Percentiles rank a stretch among this genome's conserved stretches.
These are phyloP conservation scores for Notechis scutatus DNA, from an alignment of 2,113 vertebrate genomes.

Conservation along the genomic window DNA sequence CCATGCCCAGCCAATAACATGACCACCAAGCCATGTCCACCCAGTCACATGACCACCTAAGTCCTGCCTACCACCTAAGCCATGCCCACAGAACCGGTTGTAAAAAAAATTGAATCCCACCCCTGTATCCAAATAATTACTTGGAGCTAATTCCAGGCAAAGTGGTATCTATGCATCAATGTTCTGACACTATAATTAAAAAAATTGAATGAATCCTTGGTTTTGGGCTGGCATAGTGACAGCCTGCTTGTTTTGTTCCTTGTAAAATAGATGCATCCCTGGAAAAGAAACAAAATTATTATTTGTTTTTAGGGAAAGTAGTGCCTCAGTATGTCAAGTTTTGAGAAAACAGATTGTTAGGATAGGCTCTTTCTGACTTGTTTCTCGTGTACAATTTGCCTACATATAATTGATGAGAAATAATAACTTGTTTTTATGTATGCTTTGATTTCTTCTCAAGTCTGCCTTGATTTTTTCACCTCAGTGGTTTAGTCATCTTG, in stretches of 20 bases:
- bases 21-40: too few species aligned
- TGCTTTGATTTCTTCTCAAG: slow-evolving; percentile 21
- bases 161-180: background rate
- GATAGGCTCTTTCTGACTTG: background rate
- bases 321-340: background rate
- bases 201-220: background rate
- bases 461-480: slow-evolving; percentile 12
- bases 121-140: too few species aligned
- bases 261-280: background rate
- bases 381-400: background rate
- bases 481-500: slow-evolving; percentile 43
- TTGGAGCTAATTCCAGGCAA: background rate
- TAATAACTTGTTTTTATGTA: background rate
- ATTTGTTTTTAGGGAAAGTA: background rate
- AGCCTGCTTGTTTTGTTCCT: background rate
- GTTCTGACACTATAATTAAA: too few species aligned
- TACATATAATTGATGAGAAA: slow-evolving; percentile 10
- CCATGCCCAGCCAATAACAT: too few species aligned
- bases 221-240: background rate
- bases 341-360: background rate
- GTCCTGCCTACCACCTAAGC: too few species aligned
- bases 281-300: background rate
- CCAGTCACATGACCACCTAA: too few species aligned
- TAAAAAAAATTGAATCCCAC: too few species aligned
- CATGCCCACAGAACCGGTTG: too few species aligned